phyloP scores from a whole-genome alignment of 2,797 vertebrate genomes.

The Melanitta fusca region DNA sequence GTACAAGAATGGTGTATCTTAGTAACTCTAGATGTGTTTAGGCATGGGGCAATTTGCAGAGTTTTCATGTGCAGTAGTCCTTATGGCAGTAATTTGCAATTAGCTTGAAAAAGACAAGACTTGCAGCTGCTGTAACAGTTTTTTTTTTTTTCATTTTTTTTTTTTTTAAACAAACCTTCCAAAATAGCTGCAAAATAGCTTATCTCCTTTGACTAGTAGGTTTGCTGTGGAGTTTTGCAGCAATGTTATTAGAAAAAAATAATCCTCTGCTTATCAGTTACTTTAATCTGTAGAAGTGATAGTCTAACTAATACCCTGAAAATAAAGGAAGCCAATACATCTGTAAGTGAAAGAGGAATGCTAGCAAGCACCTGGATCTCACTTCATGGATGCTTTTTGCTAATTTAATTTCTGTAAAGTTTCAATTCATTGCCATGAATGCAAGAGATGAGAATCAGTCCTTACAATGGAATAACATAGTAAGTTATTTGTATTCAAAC shows the following conservation, averaged over 20 bases:
- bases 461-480: background rate
- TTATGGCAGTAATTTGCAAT: background rate
- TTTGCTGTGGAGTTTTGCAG: background rate
- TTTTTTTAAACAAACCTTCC: background rate
- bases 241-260: rapidly evolving
- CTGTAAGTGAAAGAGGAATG: background rate
- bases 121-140: background rate
- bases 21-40: background rate
- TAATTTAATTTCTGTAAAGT: background rate
- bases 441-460: background rate
- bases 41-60: background rate
- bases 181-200: background rate
- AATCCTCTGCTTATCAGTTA: background rate
- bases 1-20: background rate
- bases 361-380: background rate
- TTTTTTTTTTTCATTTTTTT: background rate
- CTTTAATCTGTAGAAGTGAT: background rate
- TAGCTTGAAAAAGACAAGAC: background rate
- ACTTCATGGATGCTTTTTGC: background rate
- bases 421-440: background rate
- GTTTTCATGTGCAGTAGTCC: background rate
- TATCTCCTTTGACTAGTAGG: background rate
- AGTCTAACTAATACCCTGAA: background rate
- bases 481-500: background rate
- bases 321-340: background rate